Evolutionary conservation across 2,113 vertebrate genomes (phyloP), one percentile per base, ranked within the genome.

Genomic region (Ariopsis seemanni): DNA sequence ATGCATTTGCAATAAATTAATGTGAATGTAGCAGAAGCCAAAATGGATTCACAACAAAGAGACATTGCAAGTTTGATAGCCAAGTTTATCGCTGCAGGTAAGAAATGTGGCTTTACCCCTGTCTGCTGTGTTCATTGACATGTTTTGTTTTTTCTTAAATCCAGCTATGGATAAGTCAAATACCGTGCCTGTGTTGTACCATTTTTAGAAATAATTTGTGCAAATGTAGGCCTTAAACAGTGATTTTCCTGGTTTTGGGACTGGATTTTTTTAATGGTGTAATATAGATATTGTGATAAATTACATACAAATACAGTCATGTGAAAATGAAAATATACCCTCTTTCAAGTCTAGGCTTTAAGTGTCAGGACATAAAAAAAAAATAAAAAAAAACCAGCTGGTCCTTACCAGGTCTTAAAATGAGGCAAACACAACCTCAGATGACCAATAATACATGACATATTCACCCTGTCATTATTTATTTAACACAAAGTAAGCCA

Each of bases 81-180:
- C 9, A 94, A 93, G 88, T 91, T 93, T 77, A 93, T 96, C 86
- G 93, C 94, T 91, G 93, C 95, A 95, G 95, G 95, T 96, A 95
- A 92, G 93, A 84, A 58, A 80, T 79, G 22, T 53, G 5, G 7
- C 27, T 50, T 86, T 11, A 27, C 55, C 42, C 71, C 25, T 5
- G 22, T 63, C 27, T 80, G 8, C 62, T 86, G 27, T 42, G 4
- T 82, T 87, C 22, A 5, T 5, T 57, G 18, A 12, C 15, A 12
- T 57, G 42, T 52, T 52, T 63, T 75, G 53, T 55, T 63, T 15
- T 15, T 69, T 77, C 42, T 7, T n/a, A 22, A 34, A 57, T 62
- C 5, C 69, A 62, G 71, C 11, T 77, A n/a, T 52, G 48, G 50
- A 57, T 5, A 20, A 58, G 15, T 15, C 25, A 9, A 15, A 53